Evolutionary conservation across 2,888 invertebrate genomes (phyloP).

Genomic region (Macrosoma leucophasiata): DNA sequence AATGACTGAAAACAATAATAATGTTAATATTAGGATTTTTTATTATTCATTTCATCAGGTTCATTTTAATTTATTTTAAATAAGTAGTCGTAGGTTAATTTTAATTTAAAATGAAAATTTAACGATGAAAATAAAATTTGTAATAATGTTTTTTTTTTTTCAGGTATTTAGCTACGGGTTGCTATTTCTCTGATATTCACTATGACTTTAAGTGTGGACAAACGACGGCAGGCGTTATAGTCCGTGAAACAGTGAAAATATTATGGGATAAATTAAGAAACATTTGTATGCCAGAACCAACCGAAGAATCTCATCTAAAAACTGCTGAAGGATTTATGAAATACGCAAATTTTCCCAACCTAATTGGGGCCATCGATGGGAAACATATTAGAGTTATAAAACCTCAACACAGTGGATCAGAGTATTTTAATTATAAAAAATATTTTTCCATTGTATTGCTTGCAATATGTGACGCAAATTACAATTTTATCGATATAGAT

Average conservation of each 20-base stretch:
- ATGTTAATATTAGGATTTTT: neutral
- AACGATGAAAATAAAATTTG: slow-evolving; percentile 2
- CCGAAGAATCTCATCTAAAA: slow-evolving; percentile 15
- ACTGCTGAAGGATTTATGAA: slow-evolving; percentile 13
- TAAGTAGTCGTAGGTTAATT: slow-evolving; percentile 8
- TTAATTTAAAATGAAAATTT: slow-evolving; percentile 4
- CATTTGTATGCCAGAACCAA: slow-evolving; percentile 17
- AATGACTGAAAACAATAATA: slow-evolving; percentile 6
- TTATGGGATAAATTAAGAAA: slow-evolving; percentile 17
- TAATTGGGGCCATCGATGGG: slow-evolving; percentile 23
- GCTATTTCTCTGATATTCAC: slow-evolving; percentile 12
- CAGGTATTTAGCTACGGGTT: slow-evolving; percentile 15
- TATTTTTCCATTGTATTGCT: slow-evolving; percentile 21
- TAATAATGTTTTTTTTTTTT: slow-evolving; percentile 10
- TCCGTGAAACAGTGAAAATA: slow-evolving; percentile 14
- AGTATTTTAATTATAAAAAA: slow-evolving; percentile 22
- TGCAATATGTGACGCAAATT: slow-evolving; percentile 21
- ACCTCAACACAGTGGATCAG: slow-evolving; percentile 21
- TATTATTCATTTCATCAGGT: too few relatives aligned
- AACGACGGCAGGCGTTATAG: slow-evolving; percentile 11
- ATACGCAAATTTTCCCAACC: slow-evolving; percentile 20
- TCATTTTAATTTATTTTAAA: slow-evolving; percentile 7
- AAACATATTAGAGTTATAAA: slow-evolving; percentile 26
- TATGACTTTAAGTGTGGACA: slow-evolving; percentile 7
- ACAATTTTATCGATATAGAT: slow-evolving; percentile 18